A percentile compares a stretch with the other conserved stretches of the same genome.
Evolutionary conservation across 2,797 vertebrate genomes (phyloP).

Genomic region (Pteropus rufus): DNA sequence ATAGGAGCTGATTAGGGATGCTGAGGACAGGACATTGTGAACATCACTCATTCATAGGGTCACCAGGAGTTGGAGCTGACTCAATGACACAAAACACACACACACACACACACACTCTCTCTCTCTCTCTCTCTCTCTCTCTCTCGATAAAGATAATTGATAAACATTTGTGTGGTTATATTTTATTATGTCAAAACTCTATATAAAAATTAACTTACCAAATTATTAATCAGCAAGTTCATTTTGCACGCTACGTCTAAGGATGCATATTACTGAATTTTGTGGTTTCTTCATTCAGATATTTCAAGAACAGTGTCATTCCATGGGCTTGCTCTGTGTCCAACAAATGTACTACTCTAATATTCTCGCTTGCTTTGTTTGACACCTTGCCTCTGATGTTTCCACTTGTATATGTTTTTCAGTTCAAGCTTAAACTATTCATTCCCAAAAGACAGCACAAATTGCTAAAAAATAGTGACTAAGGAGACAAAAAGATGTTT

Average conservation of each 20-base stretch:
- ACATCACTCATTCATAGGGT: neutral
- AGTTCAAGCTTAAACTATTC: conserved; percentile 1
- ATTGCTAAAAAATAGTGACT: neutral
- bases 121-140: no score
- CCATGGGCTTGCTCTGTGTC: neutral
- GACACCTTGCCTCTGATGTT: neutral
- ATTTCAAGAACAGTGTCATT: neutral
- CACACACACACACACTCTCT: no score
- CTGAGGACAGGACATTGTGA: neutral
- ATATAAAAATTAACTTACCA: neutral
- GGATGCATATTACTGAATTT: neutral
- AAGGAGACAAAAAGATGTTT: neutral
- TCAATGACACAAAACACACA: neutral
- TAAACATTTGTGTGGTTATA: neutral
- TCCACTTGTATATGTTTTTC: neutral
- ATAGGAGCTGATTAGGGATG: neutral
- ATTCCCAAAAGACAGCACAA: neutral
- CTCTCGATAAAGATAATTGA: neutral
- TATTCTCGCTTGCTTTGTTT: neutral
- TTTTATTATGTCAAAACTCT: neutral
- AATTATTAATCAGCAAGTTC: neutral
- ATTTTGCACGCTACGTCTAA: neutral
- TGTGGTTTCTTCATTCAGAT: neutral
- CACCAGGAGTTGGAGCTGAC: neutral
- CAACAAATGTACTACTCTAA: neutral